A percentile compares a stretch with the other conserved stretches of the same genome.
phyloP scores from a whole-genome alignment of 2,888 invertebrate species.

The Drymonia ruficornis region DNA sequence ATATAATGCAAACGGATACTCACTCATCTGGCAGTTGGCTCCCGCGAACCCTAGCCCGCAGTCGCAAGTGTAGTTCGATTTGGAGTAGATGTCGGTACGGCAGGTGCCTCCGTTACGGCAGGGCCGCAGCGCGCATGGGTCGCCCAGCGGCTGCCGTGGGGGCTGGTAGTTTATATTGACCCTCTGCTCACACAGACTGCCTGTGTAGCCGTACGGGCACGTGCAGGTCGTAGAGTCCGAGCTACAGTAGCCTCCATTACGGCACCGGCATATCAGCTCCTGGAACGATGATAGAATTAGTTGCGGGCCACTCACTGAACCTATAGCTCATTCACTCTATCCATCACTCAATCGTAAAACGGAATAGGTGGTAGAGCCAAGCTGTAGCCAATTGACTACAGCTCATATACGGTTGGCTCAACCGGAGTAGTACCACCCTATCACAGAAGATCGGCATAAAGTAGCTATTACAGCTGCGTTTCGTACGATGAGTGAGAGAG shows the following conservation, averaged over 20 bases:
- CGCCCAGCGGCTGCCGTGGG: conserved; percentile 50
- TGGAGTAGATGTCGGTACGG: conserved; percentile 65
- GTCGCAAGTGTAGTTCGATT: conserved; percentile 88
- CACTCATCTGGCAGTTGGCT: conserved; percentile 90
- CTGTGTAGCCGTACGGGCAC: conserved; percentile 76
- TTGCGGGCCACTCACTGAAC: too few species aligned
- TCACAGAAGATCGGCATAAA: too few species aligned
- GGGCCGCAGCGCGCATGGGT: conserved; percentile 86
- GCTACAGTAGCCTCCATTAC: conserved; percentile 87
- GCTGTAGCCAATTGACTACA: too few species aligned
- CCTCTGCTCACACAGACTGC: conserved; percentile 69
- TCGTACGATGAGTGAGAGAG: too few species aligned
- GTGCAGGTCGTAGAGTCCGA: conserved; percentile 80
- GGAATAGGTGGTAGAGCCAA: too few species aligned
- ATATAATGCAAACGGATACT: conserved; percentile 26
- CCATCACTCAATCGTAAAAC: too few species aligned
- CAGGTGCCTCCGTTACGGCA: conserved; percentile 94
- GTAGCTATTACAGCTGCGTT: too few species aligned
- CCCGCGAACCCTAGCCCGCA: conserved; percentile 93
- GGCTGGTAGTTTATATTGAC: conserved; percentile 48
- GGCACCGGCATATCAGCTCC: conserved; percentile 84
- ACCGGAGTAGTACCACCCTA: too few species aligned
- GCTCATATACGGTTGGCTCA: too few species aligned
- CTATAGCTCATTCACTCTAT: too few species aligned
- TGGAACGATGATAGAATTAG: background rate